Evolutionary conservation across 2,113 vertebrate species (phyloP), one percentile per base, ranked within the genome.

Genomic region (Cavia aperea): DNA sequence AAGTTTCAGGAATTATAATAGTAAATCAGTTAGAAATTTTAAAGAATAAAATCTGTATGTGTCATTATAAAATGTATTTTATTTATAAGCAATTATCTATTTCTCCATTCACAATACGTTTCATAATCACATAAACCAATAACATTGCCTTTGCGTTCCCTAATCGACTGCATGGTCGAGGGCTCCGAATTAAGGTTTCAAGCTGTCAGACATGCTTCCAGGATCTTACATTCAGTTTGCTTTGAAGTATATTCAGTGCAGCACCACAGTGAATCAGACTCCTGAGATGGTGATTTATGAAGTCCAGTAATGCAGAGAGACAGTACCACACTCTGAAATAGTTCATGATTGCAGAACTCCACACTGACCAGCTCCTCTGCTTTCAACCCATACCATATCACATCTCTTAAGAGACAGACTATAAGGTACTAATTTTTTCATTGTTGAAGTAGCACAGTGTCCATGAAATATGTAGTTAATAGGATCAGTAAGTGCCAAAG

Each of bases 21-120:
- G 33, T 29, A 56, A 90, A 58, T 14, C 86, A 92, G 77, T 65
- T 29, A 49, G 68, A 93, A 84, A 87, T 84, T 77, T 79, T 63
- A 31, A 46, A 86, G 63, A 94, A 84, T 14, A 84, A 89, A 93
- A 87, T 77, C 89, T 62, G 5, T 75, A 63, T 39, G 7, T 73
- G 56, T 82, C 77, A 63, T 36, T 39, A 56, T 33, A 72, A 72
- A 87, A 46, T 65, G 36, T 5, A 93, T 84, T 77, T 94, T 63
- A 49, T 36, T 66, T 46, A 29, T 79, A 54, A 89, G 60, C 78
- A 88, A 19, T 29, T 16, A 73, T 51, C 46, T 86, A 29, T 75
- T 85, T 89, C 51, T 65, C 65, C 63, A 3, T 68, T 46, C 51
- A 73, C 58, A 63, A 91, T 18, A n/a, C 10, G 21, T 88, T 66